Evolutionary conservation across 2,113 vertebrate genomes (phyloP).

Genomic region (Platycercus adscitus): DNA sequence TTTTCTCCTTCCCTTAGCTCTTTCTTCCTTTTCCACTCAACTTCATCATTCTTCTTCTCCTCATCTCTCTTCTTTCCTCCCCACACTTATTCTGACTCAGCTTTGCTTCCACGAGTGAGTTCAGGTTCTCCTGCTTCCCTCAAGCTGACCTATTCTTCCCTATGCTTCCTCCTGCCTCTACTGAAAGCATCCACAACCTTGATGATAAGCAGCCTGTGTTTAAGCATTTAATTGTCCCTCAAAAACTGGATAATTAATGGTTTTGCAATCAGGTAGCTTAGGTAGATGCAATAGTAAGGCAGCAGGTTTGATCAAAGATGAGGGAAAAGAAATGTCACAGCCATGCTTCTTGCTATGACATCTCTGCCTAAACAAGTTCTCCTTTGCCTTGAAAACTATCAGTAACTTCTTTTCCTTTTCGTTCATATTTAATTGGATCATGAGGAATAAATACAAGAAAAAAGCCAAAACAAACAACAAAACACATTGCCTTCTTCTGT

Average conservation of each 20-base stretch:
- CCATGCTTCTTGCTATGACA: not conserved
- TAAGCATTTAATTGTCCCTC: not conserved
- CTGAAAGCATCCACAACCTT: not conserved
- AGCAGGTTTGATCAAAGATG: not conserved
- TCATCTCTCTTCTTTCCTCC: not conserved
- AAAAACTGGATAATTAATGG: not conserved
- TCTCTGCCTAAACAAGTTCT: not conserved
- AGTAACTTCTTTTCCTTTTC: not conserved
- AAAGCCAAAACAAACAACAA: not conserved
- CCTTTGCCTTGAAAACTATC: not conserved
- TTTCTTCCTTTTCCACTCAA: not conserved
- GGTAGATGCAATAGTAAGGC: not conserved
- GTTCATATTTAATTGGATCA: not conserved
- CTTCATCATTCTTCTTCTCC: not conserved
- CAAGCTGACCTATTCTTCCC: rapidly evolving
- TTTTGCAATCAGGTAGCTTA: not conserved
- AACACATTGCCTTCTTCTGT: not conserved
- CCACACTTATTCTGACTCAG: not conserved
- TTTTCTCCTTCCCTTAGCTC: not conserved
- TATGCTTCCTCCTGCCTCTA: not conserved
- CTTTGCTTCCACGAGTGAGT: not conserved
- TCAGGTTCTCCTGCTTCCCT: not conserved
- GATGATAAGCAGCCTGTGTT: not conserved
- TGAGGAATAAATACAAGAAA: not conserved
- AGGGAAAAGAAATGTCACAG: not conserved